phyloP scores from a whole-genome alignment of 2,113 vertebrate genomes.

The Pterocles burchelli region DNA sequence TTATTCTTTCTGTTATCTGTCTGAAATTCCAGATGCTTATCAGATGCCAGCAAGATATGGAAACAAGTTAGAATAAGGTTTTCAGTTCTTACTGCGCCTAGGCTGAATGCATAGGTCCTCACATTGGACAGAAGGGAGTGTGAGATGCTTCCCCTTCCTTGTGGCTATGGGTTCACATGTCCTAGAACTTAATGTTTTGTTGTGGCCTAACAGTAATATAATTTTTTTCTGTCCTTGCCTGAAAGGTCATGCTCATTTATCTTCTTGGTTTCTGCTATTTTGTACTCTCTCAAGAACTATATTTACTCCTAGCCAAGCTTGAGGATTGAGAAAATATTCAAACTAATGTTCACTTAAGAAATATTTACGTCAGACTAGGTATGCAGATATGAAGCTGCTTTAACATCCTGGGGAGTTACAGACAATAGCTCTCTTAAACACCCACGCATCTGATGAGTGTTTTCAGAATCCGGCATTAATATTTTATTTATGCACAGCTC shows the following conservation, averaged over 20 bases:
- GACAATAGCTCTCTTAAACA: background rate
- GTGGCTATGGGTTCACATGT: accelerated
- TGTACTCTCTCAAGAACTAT: background rate
- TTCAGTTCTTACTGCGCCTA: background rate
- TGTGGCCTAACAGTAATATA: background rate
- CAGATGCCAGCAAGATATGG: background rate
- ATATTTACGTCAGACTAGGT: background rate
- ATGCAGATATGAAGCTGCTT: background rate
- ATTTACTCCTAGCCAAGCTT: background rate
- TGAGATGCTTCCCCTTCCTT: background rate
- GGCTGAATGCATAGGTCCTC: background rate
- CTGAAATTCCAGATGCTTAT: background rate
- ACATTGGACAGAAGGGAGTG: background rate
- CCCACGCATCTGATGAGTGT: background rate
- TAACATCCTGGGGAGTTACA: background rate
- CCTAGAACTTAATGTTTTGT: background rate
- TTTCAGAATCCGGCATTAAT: background rate
- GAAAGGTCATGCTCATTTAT: background rate
- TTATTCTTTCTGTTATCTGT: background rate
- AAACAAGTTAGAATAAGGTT: background rate
- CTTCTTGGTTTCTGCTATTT: background rate
- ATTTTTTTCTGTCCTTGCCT: background rate
- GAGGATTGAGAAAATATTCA: background rate
- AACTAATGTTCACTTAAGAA: background rate
- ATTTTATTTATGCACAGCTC: background rate